phyloP scores from a whole-genome alignment of 2,113 vertebrate species.

The Galeopterus variegatus region DNA sequence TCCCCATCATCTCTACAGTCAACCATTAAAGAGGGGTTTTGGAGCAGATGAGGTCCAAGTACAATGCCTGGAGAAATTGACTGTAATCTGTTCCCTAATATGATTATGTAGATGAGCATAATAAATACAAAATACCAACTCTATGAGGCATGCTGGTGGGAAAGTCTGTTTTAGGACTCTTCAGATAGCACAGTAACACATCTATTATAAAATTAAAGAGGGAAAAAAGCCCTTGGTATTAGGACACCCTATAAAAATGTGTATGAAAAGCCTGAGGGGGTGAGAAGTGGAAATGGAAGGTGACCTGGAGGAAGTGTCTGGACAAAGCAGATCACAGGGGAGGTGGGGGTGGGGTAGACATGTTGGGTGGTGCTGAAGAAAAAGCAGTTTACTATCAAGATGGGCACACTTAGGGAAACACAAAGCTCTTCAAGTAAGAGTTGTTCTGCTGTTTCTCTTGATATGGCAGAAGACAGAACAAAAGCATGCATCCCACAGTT shows the following conservation, averaged over 20 bases:
- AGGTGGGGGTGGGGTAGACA: accelerated
- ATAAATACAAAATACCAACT: neutral
- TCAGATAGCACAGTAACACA: neutral
- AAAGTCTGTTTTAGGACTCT: neutral
- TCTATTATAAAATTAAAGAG: neutral
- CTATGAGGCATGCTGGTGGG: neutral
- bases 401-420: neutral
- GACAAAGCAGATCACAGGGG: neutral
- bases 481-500: neutral
- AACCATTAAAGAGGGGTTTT: conserved; percentile 63
- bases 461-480: neutral
- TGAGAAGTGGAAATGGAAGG: neutral
- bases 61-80: neutral
- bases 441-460: neutral
- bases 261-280: neutral
- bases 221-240: neutral
- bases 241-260: neutral
- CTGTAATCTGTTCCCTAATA: neutral
- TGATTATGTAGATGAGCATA: conserved; percentile 18
- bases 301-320: neutral
- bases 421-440: neutral
- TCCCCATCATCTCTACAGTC: conserved; percentile 1
- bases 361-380: neutral
- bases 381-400: neutral
- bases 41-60: conserved; percentile 4